phyloP scores from a whole-genome alignment of 2,888 invertebrate genomes.

The Pandemis cinnamomeana region DNA sequence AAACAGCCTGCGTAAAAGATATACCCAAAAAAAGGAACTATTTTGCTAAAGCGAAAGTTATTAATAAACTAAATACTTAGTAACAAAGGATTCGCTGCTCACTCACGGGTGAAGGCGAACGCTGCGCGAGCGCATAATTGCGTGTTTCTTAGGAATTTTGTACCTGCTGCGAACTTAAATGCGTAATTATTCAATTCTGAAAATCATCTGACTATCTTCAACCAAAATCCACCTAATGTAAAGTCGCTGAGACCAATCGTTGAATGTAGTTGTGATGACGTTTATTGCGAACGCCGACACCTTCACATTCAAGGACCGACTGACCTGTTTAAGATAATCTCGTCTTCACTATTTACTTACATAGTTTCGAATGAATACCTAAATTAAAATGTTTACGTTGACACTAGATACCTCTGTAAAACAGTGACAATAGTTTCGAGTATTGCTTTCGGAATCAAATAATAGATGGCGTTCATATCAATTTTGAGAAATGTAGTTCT shows the following conservation, averaged over 20 bases:
- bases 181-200: not conserved
- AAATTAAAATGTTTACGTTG: not conserved
- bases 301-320: too few relatives aligned
- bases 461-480: slow-evolving; percentile 1
- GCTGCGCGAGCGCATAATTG: slow-evolving; percentile 29
- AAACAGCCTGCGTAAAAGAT: too few relatives aligned
- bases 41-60: not conserved
- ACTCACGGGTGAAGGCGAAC: slow-evolving; percentile 16
- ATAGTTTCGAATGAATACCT: not conserved
- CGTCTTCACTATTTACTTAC: not conserved
- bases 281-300: not conserved
- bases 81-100: slow-evolving; percentile 25
- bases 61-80: not conserved
- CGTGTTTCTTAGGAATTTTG: slow-evolving; percentile 34
- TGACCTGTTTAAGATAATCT: not conserved
- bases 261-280: too few relatives aligned
- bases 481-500: too few relatives aligned
- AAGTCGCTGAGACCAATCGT: too few relatives aligned
- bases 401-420: slow-evolving; percentile 59
- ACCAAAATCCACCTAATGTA: not conserved
- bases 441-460: not conserved
- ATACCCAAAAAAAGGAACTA: too few relatives aligned
- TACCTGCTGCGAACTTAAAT: slow-evolving; percentile 26
- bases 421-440: slow-evolving; percentile 40
- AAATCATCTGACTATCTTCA: not conserved